Evolutionary conservation across 2,797 vertebrate genomes (phyloP), one percentile per base, ranked within the genome.

Genomic region (Xiphorhynchus erythropygius): DNA sequence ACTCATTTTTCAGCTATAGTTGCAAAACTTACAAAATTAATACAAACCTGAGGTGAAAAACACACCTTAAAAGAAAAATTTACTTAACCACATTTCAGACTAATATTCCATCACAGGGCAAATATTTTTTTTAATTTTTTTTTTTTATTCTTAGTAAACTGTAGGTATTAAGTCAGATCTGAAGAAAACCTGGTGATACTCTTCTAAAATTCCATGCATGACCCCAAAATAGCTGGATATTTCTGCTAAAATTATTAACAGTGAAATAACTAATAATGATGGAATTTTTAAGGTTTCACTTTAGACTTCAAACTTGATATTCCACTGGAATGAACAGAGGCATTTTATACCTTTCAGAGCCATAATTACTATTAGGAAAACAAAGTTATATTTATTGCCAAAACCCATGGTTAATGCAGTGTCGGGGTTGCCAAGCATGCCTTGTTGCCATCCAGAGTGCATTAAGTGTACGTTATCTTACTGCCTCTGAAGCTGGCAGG

Each of bases 231-330:
- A 93, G 9, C 55, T 49, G 41, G 25, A 73, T n/a, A 41, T 55
- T 86, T 84, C 85, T 93, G 80, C 70, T 89, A 94, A 93, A 84
- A 93, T 93, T 82, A 76, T 90, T 91, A 90, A 46, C 39, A 49
- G 13, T 39, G 18, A 60, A 75, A 79, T n/a, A 86, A 44, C 32
- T 84, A 46, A 32, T 57, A 73, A 67, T 28, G 25, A 37, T 77
- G 81, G 73, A 87, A 85, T 76, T 60, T 49, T 56, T n/a, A 77
- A 84, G 60, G 44, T 56, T 93, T 89, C 23, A 13, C n/a, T 91
- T 92, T 44, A 76, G 76, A 59, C 47, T 90, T 91, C 52, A 75
- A 63, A 55, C 32, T 59, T 49, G 47, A 76, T 84, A 78, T 84
- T 93, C 55, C 37, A 39, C 30, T 73, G 56, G 84, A 82, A 80